Percentiles rank a stretch among this genome's conserved stretches.
Evolutionary conservation across 2,113 vertebrate genomes (phyloP).

Genomic region (Serilophus lunatus): DNA sequence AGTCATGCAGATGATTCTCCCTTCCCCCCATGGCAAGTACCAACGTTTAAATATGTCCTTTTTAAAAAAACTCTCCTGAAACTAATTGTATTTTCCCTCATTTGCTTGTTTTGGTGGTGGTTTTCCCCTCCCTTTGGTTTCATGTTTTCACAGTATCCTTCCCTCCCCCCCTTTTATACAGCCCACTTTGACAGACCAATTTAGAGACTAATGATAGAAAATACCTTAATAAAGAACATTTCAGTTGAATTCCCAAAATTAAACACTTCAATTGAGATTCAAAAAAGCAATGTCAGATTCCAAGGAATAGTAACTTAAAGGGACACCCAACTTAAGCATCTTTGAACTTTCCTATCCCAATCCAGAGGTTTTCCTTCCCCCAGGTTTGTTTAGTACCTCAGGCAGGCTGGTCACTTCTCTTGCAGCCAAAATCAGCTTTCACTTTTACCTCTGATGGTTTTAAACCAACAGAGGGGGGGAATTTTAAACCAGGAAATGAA

Average conservation of each 20-base stretch:
- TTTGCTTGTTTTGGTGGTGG: background rate
- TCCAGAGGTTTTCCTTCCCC: background rate
- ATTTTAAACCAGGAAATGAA: background rate
- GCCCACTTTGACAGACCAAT: background rate
- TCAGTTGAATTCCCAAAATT: background rate
- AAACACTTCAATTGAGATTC: background rate
- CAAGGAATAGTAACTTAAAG: constrained; percentile 19
- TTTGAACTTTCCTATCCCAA: background rate
- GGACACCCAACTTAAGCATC: background rate
- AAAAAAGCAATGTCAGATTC: background rate
- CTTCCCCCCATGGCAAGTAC: background rate
- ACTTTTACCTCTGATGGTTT: background rate
- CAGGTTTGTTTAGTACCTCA: background rate
- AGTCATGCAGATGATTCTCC: background rate
- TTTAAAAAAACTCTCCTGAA: background rate
- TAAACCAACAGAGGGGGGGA: background rate
- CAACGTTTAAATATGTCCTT: background rate
- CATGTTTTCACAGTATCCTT: background rate
- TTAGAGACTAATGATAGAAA: constrained; percentile 55
- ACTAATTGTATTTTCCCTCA: constrained; percentile 41
- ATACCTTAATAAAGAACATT: background rate
- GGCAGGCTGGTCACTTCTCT: background rate
- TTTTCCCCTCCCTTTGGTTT: background rate
- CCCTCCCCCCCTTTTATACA: background rate
- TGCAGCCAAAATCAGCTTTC: background rate